These are phyloP conservation scores for Thera britannica DNA, from an alignment of 2,888 invertebrate genomes.

Conservation along the genomic window DNA sequence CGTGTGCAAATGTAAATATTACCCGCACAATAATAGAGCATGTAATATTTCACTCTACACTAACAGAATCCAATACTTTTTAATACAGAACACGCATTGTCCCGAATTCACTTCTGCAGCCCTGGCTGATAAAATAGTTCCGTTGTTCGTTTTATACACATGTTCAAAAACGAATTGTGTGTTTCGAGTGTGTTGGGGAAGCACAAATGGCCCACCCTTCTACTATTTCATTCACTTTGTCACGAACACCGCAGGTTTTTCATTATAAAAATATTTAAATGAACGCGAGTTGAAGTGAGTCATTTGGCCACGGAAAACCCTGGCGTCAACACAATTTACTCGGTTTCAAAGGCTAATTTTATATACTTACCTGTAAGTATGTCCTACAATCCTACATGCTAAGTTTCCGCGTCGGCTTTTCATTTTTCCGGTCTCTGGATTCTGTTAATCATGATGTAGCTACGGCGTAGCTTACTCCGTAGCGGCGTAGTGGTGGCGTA, in stretches of 20 bases:
- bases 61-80: conserved; percentile 23
- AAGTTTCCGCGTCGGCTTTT: neutral
- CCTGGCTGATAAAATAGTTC: conserved; percentile 41
- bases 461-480: conserved; percentile 39
- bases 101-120: conserved; percentile 21
- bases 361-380: neutral
- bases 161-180: conserved; percentile 43
- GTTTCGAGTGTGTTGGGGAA: conserved; percentile 32
- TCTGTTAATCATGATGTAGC: conserved; percentile 35
- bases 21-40: neutral
- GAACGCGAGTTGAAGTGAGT: conserved; percentile 6
- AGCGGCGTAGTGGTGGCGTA: conserved; percentile 40
- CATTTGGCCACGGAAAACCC: conserved; percentile 26
- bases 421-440: conserved; percentile 33
- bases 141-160: conserved; percentile 44
- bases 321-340: conserved; percentile 2
- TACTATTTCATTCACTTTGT: conserved; percentile 39
- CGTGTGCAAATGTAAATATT: neutral
- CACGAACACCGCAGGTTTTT: conserved; percentile 29
- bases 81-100: conserved; percentile 19
- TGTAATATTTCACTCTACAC: conserved; percentile 1
- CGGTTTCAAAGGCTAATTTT: neutral
- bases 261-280: conserved; percentile 18
- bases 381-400: neutral
- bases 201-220: conserved; percentile 40